phyloP scores from a whole-genome alignment of 2,888 invertebrate genomes.

The Synanthedon tipuliformis region DNA sequence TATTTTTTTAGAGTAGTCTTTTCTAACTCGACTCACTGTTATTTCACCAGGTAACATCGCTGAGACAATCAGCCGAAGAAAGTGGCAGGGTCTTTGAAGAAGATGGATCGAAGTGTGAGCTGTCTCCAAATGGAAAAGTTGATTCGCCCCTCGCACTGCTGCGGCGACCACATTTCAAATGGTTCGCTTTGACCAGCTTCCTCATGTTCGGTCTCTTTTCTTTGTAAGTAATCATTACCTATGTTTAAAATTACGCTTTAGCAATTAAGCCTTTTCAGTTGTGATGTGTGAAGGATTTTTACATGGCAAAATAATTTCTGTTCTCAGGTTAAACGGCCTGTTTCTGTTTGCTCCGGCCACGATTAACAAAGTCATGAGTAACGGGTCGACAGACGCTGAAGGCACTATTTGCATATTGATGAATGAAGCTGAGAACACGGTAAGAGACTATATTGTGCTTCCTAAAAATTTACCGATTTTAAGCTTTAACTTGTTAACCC shows the following conservation, averaged over 20 bases:
- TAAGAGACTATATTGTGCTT: constrained; percentile 9
- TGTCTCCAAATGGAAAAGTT: constrained; percentile 8
- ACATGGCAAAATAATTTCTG: background rate
- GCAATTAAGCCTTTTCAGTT: no score
- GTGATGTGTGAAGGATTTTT: no score
- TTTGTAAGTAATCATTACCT: constrained; percentile 34
- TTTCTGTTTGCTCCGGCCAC: constrained; percentile 51
- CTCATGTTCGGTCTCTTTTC: constrained; percentile 57
- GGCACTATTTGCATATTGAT: constrained; percentile 42
- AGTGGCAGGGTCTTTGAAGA: constrained; percentile 5
- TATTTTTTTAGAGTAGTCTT: no score
- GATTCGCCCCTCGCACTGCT: constrained; percentile 29
- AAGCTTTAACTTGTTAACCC: no score
- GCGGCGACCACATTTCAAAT: constrained; percentile 45
- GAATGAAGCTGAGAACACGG: constrained; percentile 27
- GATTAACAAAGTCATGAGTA: constrained; percentile 42
- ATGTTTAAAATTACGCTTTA: background rate
- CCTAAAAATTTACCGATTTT: no score
- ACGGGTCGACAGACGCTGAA: constrained; percentile 13
- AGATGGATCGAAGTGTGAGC: constrained; percentile 14
- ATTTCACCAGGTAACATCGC: constrained; percentile 29
- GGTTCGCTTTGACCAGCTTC: constrained; percentile 44
- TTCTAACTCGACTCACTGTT: no score
- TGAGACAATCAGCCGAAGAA: constrained; percentile 22
- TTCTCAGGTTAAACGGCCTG: constrained; percentile 44